Evolutionary conservation across 1,140 invertebrate species (phyloP).

Genomic region (Cryptotermes secundus): DNA sequence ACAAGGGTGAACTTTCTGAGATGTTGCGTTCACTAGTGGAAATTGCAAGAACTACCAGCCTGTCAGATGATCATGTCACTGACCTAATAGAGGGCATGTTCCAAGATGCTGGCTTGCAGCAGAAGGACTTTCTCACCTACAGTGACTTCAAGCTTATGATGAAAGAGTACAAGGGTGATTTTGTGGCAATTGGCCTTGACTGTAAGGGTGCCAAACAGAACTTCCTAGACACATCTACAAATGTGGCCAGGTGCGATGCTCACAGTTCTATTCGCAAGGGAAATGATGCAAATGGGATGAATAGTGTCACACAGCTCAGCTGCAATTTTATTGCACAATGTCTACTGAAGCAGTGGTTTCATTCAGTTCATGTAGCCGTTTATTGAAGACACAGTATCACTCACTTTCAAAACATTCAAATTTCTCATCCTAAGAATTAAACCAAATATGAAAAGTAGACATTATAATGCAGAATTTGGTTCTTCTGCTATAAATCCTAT

Average conservation of each 20-base stretch:
- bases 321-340: too few relatives aligned
- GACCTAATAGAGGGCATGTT: slow-evolving; percentile 95
- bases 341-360: too few relatives aligned
- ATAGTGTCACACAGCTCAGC: too few relatives aligned
- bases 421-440: too few relatives aligned
- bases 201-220: slow-evolving; percentile 96
- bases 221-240: slow-evolving; percentile 91
- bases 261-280: too few relatives aligned
- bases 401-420: too few relatives aligned
- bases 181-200: slow-evolving; percentile 93
- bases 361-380: too few relatives aligned
- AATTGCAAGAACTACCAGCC: slow-evolving; percentile 87
- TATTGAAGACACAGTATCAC: too few relatives aligned
- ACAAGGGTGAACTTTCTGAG: slow-evolving; percentile 90
- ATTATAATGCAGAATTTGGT: too few relatives aligned
- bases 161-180: slow-evolving; percentile 95
- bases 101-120: slow-evolving; percentile 84
- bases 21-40: slow-evolving; percentile 93
- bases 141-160: slow-evolving; percentile 95
- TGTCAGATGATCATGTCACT: slow-evolving; percentile 86
- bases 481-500: too few relatives aligned
- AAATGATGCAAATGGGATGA: too few relatives aligned
- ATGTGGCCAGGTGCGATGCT: slow-evolving; percentile 71
- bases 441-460: too few relatives aligned
- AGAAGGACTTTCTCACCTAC: slow-evolving; percentile 90